These are phyloP conservation scores for Pterobdella sp. DNA, from an alignment of 2,888 invertebrate genomes.

Conservation along the genomic window DNA sequence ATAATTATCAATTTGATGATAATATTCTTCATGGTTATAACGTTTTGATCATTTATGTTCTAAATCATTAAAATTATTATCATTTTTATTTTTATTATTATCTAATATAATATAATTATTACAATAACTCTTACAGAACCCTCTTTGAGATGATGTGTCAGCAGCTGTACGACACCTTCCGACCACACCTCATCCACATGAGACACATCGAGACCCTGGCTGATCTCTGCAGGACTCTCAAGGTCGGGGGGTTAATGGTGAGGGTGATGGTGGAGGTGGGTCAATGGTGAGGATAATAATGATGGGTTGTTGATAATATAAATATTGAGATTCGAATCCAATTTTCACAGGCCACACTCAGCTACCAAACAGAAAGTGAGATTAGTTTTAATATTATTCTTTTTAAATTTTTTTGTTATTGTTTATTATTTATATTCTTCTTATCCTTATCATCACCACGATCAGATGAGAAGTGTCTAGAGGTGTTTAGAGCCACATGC, in stretches of 20 bases:
- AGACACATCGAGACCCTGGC: conserved; percentile 94
- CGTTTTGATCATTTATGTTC: neutral
- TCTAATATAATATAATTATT: neutral
- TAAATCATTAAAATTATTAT: neutral
- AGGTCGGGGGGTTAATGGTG: conserved; percentile 56
- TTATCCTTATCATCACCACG: neutral
- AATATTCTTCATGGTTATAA: neutral
- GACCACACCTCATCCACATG: conserved; percentile 89
- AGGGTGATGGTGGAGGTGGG: conserved; percentile 26
- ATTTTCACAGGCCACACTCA: neutral
- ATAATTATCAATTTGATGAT: neutral
- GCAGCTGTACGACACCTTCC: conserved; percentile 77
- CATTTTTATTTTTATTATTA: neutral
- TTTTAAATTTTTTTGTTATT: neutral
- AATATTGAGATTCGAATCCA: neutral
- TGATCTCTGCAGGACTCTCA: conserved; percentile 85
- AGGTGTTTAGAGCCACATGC: conserved; percentile 69
- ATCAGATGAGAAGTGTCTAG: conserved; percentile 49
- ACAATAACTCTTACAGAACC: conserved; percentile 43
- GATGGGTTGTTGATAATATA: no score
- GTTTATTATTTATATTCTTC: neutral
- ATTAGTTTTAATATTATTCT: neutral
- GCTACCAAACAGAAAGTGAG: neutral
- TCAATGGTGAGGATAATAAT: no score
- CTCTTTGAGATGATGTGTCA: conserved; percentile 78